phyloP scores from a whole-genome alignment of 2,888 invertebrate species.

The Desoria tigrina region DNA sequence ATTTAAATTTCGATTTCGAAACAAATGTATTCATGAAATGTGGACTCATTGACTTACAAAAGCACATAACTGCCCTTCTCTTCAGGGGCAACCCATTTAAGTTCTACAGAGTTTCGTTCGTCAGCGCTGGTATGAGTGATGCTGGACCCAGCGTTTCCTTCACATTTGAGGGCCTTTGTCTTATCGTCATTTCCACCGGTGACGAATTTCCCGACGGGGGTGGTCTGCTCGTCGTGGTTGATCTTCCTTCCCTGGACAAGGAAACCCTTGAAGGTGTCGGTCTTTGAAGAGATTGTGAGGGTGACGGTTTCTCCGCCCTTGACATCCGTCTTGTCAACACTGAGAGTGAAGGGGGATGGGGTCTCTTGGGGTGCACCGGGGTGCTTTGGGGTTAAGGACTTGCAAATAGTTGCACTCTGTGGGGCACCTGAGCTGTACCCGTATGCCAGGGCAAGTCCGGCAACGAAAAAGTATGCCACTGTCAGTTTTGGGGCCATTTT shows the following conservation, averaged over 20 bases:
- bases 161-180: slow-evolving; percentile 25
- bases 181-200: neutral
- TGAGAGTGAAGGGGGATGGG: slow-evolving; percentile 25
- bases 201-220: slow-evolving; percentile 32
- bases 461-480: slow-evolving; percentile 3
- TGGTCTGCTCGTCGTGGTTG: slow-evolving; percentile 23
- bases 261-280: slow-evolving; percentile 34
- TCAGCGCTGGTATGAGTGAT: slow-evolving; percentile 31
- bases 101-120: slow-evolving; percentile 19
- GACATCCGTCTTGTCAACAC: slow-evolving; percentile 26
- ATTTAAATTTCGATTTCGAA: too few species aligned
- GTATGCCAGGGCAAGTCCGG: slow-evolving; percentile 12
- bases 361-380: slow-evolving; percentile 24
- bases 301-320: slow-evolving; percentile 29
- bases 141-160: slow-evolving; percentile 14
- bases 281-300: slow-evolving; percentile 21
- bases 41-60: slow-evolving; percentile 32
- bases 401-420: slow-evolving; percentile 26
- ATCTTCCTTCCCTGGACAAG: slow-evolving; percentile 41
- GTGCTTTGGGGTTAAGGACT: slow-evolving; percentile 37
- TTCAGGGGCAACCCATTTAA: slow-evolving; percentile 38
- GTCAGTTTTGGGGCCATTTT: neutral
- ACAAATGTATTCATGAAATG: too few species aligned
- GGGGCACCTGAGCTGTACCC: slow-evolving; percentile 38
- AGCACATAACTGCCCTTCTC: slow-evolving; percentile 37